Evolutionary conservation across 2,888 invertebrate genomes (phyloP).

Genomic region (Parnassius mnemosyne): DNA sequence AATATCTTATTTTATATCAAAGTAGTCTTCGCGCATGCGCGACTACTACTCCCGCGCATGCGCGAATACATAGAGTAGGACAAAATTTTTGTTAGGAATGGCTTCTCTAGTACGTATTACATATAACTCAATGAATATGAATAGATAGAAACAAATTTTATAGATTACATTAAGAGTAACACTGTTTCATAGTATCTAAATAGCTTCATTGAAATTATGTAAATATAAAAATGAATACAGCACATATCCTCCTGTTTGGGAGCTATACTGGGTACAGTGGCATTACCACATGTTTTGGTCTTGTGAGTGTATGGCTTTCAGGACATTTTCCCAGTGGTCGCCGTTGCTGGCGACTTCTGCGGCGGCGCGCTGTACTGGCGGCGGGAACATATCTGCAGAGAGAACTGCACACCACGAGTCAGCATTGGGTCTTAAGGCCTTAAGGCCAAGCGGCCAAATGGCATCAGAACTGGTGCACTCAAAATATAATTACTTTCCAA

Average conservation of each 20-base stretch:
- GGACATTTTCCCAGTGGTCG: conserved; percentile 84
- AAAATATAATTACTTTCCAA: conserved; percentile 2
- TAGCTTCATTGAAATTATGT: conserved; percentile 37
- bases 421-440: conserved; percentile 59
- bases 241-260: conserved; percentile 61
- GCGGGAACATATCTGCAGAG: conserved; percentile 76
- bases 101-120: too few relatives aligned
- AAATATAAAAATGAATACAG: conserved; percentile 72
- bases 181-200: conserved; percentile 33
- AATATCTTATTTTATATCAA: too few relatives aligned
- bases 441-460: conserved; percentile 11
- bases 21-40: too few relatives aligned
- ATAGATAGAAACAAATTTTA: too few relatives aligned
- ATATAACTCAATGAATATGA: too few relatives aligned
- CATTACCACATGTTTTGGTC: conserved; percentile 79
- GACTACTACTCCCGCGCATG: too few relatives aligned
- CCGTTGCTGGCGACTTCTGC: conserved; percentile 83
- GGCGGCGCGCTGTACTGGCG: conserved; percentile 74
- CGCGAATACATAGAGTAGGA: too few relatives aligned
- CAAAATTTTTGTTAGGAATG: too few relatives aligned
- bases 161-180: conserved; percentile 19
- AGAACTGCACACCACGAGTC: conserved; percentile 79
- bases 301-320: conserved; percentile 79
- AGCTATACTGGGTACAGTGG: conserved; percentile 61
- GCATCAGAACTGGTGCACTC: conserved; percentile 5